These are phyloP conservation scores for Argya squamiceps DNA, from an alignment of 2,797 vertebrate genomes.

Conservation along the genomic window DNA sequence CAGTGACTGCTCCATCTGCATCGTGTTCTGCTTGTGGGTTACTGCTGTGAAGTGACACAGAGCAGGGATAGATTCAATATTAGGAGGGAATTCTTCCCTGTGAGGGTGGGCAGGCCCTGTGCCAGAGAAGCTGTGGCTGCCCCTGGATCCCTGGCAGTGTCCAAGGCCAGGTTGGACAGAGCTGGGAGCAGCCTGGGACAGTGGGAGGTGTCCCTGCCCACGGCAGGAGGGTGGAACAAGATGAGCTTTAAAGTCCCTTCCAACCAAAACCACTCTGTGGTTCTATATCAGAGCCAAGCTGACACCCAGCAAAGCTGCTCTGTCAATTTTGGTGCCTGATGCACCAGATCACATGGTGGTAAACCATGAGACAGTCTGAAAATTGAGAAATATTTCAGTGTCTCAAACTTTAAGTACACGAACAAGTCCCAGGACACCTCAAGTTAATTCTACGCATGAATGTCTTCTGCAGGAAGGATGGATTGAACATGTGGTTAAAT, in stretches of 20 bases:
- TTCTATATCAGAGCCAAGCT: neutral
- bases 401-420: neutral
- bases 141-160: neutral
- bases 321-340: neutral
- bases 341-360: neutral
- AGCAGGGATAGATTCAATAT: too few species aligned
- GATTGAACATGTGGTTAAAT: slow-evolving; percentile 15
- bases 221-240: neutral
- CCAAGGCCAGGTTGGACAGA: rapidly evolving
- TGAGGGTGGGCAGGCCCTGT: rapidly evolving
- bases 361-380: neutral
- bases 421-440: neutral
- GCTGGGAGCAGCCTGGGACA: rapidly evolving
- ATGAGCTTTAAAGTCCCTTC: neutral
- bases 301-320: neutral
- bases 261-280: neutral
- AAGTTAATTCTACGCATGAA: slow-evolving; percentile 4
- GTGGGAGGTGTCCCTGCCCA: neutral
- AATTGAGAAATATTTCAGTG: neutral
- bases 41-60: neutral
- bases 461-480: neutral
- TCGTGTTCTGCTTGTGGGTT: neutral
- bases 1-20: neutral
- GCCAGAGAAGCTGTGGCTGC: neutral
- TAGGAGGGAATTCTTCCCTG: neutral